Evolutionary conservation across 2,113 vertebrate genomes (phyloP).

Genomic region (Sinocyclocheilus rhinocerous): DNA sequence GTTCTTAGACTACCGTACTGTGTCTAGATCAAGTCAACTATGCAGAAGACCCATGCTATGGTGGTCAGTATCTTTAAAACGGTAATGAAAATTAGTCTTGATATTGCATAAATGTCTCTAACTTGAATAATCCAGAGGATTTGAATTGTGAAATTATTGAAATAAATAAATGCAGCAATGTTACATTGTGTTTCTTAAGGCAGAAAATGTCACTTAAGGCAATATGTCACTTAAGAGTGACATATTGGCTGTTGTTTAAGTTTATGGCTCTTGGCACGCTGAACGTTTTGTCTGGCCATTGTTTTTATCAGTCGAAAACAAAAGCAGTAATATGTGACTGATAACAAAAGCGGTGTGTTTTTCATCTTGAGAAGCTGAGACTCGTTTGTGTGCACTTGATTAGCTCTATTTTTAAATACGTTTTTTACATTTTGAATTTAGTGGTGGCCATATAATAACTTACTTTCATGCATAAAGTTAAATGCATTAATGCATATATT

Average conservation of each 20-base stretch:
- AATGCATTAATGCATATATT: too few species aligned
- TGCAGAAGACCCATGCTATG: slow-evolving; percentile 16
- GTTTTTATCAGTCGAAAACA: slow-evolving; percentile 68
- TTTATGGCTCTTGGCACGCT: slow-evolving; percentile 66
- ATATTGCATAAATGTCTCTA: background rate
- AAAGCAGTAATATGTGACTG: slow-evolving; percentile 58
- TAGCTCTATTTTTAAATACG: too few species aligned
- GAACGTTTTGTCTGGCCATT: slow-evolving; percentile 57
- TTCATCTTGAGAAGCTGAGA: slow-evolving; percentile 53
- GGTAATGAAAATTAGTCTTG: background rate
- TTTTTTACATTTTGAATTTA: too few species aligned
- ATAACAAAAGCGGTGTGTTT: slow-evolving; percentile 67
- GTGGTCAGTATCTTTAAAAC: slow-evolving; percentile 2
- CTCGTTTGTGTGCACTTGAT: background rate
- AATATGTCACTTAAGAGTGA: slow-evolving; percentile 24
- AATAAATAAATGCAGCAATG: slow-evolving; percentile 33
- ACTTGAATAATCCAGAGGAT: background rate
- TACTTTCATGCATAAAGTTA: background rate
- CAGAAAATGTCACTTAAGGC: background rate
- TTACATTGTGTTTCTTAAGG: slow-evolving; percentile 6
- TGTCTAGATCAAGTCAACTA: slow-evolving; percentile 26
- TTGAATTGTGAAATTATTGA: background rate
- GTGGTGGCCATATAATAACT: background rate
- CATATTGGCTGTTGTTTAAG: slow-evolving; percentile 47
- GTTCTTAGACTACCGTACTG: background rate